Percentiles rank a stretch among this genome's conserved stretches.
These are phyloP conservation scores for Brachionus manjavacas DNA, from an alignment of 1,140 invertebrate genomes.

Conservation along the genomic window DNA sequence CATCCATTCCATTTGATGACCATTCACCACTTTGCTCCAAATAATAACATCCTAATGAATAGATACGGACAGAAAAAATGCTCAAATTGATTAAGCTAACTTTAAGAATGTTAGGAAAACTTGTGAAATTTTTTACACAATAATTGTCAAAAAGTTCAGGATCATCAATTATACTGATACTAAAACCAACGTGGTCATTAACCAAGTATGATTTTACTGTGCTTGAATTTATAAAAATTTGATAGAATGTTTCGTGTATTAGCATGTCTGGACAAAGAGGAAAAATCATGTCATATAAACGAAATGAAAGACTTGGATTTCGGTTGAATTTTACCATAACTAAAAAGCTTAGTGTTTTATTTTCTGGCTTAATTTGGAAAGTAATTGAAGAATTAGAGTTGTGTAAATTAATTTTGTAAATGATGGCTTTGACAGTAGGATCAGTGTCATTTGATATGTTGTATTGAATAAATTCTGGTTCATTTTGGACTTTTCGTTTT, in stretches of 20 bases:
- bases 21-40: conserved; percentile 46
- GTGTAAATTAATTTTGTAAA: not conserved
- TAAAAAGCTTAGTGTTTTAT: not conserved
- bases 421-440: not conserved
- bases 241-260: not conserved
- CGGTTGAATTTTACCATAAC: not conserved
- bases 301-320: not conserved
- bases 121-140: not conserved
- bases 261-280: not conserved
- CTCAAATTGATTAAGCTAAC: conserved; percentile 40
- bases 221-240: not conserved
- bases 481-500: not conserved
- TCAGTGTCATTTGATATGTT: not conserved
- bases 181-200: not conserved
- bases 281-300: not conserved
- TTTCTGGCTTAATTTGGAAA: conserved; percentile 13
- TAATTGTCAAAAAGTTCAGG: not conserved
- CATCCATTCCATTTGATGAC: conserved; percentile 47
- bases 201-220: not conserved
- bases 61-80: conserved; percentile 44
- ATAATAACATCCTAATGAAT: conserved; percentile 45
- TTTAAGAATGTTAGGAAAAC: not conserved
- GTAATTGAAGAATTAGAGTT: not conserved
- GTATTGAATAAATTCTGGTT: not conserved
- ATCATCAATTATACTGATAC: not conserved